Evolutionary conservation across 2,113 vertebrate genomes (phyloP).

Genomic region (Hydrochoerus hydrochaeris): DNA sequence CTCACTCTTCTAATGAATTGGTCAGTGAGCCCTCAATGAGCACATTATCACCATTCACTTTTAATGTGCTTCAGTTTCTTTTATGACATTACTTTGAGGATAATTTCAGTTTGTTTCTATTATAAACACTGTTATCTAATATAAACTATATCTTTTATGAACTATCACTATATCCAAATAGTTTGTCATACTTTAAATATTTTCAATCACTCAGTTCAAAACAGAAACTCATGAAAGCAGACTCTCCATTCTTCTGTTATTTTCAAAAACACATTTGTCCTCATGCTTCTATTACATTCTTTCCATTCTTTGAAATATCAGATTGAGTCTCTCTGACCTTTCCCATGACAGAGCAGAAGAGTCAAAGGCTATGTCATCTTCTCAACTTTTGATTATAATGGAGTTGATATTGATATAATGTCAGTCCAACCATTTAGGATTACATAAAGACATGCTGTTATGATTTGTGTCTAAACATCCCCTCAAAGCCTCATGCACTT

Average conservation of each 20-base stretch:
- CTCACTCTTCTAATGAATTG: neutral
- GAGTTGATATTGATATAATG: neutral
- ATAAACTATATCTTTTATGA: neutral
- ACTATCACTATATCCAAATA: slow-evolving; percentile 31
- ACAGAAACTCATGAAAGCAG: slow-evolving; percentile 54
- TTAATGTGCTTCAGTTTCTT: neutral
- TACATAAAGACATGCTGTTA: neutral
- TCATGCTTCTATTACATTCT: slow-evolving; percentile 27
- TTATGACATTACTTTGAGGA: slow-evolving; percentile 10
- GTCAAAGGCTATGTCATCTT: neutral
- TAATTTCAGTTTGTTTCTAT: slow-evolving; percentile 44
- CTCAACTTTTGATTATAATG: neutral
- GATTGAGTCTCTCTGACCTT: neutral
- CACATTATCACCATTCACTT: neutral
- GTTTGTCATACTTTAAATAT: slow-evolving; percentile 41
- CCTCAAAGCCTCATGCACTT: no score
- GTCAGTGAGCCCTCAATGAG: neutral
- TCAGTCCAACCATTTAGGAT: neutral
- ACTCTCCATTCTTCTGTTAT: slow-evolving; percentile 17
- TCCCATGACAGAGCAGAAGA: neutral
- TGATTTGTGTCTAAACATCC: no score
- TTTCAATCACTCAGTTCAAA: slow-evolving; percentile 45
- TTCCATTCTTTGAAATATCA: neutral
- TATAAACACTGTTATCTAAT: slow-evolving; percentile 25
- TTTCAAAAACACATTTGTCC: slow-evolving; percentile 32